Base-by-base conservation (phyloP, 2,113 vertebrate species). In the Todiramphus chloris region DNA sequence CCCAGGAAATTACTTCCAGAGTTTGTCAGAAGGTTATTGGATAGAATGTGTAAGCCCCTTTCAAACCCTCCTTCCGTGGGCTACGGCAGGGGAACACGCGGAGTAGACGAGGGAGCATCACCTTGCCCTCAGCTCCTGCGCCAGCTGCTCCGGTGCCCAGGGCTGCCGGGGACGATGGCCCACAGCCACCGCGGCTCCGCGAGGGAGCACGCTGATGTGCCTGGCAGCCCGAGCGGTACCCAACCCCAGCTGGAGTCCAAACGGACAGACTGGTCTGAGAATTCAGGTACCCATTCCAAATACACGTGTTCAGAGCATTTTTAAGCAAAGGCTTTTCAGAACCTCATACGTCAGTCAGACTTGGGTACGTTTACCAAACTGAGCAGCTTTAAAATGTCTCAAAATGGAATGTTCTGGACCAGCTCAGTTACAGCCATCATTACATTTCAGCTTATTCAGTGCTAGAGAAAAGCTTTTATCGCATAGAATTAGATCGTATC, bases 121-220 rank as follows among this genome's bases (percentile, higher is more conserved):
- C 4, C 0, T 10, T 5, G 59, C 46, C 37, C 31, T 14, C 67
- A 9, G 53, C 2, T 37, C 68, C 9, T 13, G 44, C 66, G 24
- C 8, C 59, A 5, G 11, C 33, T 3, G 6, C 66, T n/a, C 5
- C 48, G 17, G 66, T 1, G 23, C 44, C 31, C 48, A 23, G 59
- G 37, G 35, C 56, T 33, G 48, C 69, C 20, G 48, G 35, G 59
- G 51, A 11, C 16, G 1, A 9, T 1, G 5, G 23, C 4, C 41
- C 35, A 10, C 2, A 35, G 7, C 44, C 46, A 2, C 44, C 4
- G 55, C 18, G 19, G 93, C 82, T 11, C 53, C 9, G 43, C 79
- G 56, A 11, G 6, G 50, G 41, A n/a, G 43, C 87, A 41, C 0
- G 0, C 16, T 3, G 2, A 16, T 0, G 2, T 2, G 46, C 75